These are phyloP conservation scores for Lasiurus cinereus DNA, from an alignment of 2,113 vertebrate genomes.

Conservation along the genomic window DNA sequence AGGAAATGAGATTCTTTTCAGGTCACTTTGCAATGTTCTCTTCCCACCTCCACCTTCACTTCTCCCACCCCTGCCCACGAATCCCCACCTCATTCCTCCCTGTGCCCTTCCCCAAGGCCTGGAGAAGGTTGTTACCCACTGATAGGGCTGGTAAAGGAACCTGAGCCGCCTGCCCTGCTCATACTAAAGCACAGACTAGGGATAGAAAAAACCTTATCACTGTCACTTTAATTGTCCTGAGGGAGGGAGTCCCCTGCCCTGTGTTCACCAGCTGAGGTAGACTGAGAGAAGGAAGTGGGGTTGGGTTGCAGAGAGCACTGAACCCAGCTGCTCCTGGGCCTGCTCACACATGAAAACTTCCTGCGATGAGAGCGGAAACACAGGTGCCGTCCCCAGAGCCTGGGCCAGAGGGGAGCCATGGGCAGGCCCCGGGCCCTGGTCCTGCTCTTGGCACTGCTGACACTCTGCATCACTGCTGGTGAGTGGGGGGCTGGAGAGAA, in stretches of 20 bases:
- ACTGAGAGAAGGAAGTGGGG: conserved; percentile 54
- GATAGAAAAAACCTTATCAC: neutral
- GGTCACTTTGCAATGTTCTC: neutral
- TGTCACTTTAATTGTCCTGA: neutral
- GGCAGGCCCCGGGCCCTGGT: neutral
- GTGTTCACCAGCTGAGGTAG: neutral
- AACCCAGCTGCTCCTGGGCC: neutral
- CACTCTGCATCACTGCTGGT: conserved; percentile 63
- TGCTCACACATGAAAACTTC: neutral
- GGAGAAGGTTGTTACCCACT: neutral
- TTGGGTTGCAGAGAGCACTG: neutral
- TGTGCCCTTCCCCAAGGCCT: neutral
- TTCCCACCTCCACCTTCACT: neutral
- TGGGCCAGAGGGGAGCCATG: conserved; percentile 20
- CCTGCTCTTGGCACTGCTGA: conserved; percentile 21
- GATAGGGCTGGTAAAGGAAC: neutral
- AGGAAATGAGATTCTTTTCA: neutral
- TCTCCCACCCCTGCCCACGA: too few relatives aligned
- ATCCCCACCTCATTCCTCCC: too few relatives aligned
- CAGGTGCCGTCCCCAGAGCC: neutral
- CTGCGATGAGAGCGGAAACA: conserved; percentile 1
- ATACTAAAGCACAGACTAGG: neutral
- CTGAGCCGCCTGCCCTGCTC: neutral
- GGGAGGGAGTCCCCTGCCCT: neutral
- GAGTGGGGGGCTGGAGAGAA: neutral